These are phyloP conservation scores for Tonatia bakeri DNA, from an alignment of 2,113 vertebrate species.

Conservation along the genomic window DNA sequence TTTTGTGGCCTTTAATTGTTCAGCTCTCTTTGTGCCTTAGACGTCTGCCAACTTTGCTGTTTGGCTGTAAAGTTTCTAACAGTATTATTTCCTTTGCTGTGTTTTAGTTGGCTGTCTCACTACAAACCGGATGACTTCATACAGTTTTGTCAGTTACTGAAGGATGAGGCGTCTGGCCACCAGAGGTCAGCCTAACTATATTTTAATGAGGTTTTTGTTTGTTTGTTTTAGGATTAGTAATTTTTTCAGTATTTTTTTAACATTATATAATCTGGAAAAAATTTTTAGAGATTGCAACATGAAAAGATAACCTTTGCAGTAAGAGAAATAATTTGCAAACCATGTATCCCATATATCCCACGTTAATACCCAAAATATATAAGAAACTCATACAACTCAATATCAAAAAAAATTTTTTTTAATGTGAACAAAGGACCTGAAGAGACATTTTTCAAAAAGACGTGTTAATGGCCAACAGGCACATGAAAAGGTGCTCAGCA, in stretches of 20 bases:
- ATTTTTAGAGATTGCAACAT: neutral
- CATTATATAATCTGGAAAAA: neutral
- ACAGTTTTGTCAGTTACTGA: neutral
- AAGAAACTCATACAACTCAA: neutral
- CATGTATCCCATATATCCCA: neutral
- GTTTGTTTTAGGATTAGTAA: neutral
- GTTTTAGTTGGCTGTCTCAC: neutral
- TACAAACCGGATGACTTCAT: neutral
- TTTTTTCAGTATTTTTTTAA: neutral
- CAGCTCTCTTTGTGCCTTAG: neutral
- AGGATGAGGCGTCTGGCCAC: slow-evolving; percentile 31
- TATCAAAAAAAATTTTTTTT: neutral
- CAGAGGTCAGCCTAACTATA: slow-evolving; percentile 64
- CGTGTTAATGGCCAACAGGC: neutral
- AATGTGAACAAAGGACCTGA: neutral
- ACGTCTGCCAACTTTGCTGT: neutral
- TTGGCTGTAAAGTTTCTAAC: neutral
- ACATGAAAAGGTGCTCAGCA: neutral
- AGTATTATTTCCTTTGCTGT: neutral
- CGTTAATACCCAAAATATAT: neutral
- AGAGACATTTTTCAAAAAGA: neutral
- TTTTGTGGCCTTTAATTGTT: neutral
- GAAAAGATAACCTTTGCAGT: neutral
- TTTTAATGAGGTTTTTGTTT: neutral
- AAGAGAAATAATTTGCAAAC: neutral